Base-by-base conservation (phyloP, 2,797 vertebrate genomes). In the Diplodus sargus region DNA sequence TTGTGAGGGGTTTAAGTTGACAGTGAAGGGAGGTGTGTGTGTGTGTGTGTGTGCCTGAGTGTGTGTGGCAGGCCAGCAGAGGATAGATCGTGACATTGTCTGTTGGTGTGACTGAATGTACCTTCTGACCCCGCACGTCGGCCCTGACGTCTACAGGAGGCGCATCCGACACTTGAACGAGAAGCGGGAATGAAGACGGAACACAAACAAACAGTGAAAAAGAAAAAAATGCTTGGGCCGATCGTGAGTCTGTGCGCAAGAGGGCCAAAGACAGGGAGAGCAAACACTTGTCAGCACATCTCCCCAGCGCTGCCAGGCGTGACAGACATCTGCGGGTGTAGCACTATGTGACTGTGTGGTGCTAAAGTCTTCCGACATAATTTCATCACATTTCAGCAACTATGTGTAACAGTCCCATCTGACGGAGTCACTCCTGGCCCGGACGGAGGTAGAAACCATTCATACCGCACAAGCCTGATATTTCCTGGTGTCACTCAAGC, bases 311-410 rank as follows among this genome's bases (percentile, higher is more conserved):
- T 85, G 71, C 13, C 66, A n/a, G 0, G 62, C 64, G 71, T 87
- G 89, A 89, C 89, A 84, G 82, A 61, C 84, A 85, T 78, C 70
- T 87, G 63, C 20, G 65, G 82, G 75, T 86, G 87, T 79, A 86
- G 69, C 89, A 78, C 86, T 85, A 86, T 89, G 87, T 92, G 79
- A 84, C 93, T 88, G 87, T 84, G 82, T 89, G 89, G 90, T 92
- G 91, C 78, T 88, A 93, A 89, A 94, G 78, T 87, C 82, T 84
- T 89, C 83, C 78, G 72, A 90, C 86, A 87, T 89, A 28, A 91
- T 94, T 90, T 91, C 88, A 87, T 86, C 89, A 88, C 90, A 92
- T 94, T 94, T 92, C 88, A 91, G 83, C 89, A 84, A 70, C 83
- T 89, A 87, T 17, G 82, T 91, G 91, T 64, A 80, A 92, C 1